These are phyloP conservation scores for Chrysolophus pictus DNA, from an alignment of 2,797 vertebrate species.

Conservation along the genomic window DNA sequence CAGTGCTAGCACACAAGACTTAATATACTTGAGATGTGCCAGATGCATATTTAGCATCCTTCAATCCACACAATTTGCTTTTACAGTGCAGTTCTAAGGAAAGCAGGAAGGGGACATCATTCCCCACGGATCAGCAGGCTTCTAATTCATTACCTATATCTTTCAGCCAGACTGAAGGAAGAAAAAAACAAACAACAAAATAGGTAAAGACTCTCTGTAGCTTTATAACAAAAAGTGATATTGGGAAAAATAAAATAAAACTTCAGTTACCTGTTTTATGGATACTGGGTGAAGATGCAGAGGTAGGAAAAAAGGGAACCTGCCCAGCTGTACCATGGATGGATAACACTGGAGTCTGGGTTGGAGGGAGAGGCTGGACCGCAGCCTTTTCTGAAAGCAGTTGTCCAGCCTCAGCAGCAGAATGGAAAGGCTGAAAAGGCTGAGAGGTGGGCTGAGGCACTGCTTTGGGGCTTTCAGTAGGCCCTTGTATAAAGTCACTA, in stretches of 20 bases:
- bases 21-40: neutral
- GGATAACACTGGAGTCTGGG: constrained; percentile 85
- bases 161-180: neutral
- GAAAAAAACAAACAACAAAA: fast-evolving
- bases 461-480: constrained; percentile 80
- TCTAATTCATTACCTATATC: neutral
- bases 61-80: neutral
- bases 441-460: constrained; percentile 80
- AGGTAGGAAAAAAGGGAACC: constrained; percentile 75
- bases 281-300: constrained; percentile 74
- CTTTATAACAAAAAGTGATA: neutral
- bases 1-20: neutral
- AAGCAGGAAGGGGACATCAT: neutral
- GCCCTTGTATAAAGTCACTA: constrained; percentile 98
- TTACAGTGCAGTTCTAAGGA: neutral
- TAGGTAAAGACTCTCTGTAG: neutral
- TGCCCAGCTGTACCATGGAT: constrained; percentile 72
- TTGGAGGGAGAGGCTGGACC: constrained; percentile 86
- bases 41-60: neutral
- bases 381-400: constrained; percentile 83
- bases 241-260: neutral
- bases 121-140: neutral
- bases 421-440: constrained; percentile 82
- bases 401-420: constrained; percentile 75
- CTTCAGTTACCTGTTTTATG: constrained; percentile 78